phyloP scores from a whole-genome alignment of 2,797 vertebrate genomes.

The Sphenopsis melanotis region DNA sequence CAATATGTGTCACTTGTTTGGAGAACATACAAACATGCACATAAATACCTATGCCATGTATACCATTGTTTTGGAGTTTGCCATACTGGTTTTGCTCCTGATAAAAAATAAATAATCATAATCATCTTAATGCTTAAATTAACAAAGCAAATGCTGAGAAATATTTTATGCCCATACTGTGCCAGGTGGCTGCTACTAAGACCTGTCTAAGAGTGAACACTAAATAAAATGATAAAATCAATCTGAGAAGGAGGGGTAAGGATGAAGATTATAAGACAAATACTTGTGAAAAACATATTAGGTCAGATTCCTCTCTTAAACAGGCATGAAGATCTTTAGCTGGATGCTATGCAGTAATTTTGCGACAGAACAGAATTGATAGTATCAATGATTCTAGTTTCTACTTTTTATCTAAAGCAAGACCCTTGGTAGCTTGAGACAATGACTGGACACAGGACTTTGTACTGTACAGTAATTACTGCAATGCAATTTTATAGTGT shows the following conservation, averaged over 20 bases:
- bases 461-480: not conserved
- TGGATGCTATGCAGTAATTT: not conserved
- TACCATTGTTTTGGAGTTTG: not conserved
- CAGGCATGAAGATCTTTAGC: not conserved
- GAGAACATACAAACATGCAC: not conserved
- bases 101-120: not conserved
- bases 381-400: not conserved
- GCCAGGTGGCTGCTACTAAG: not conserved
- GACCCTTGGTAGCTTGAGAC: not conserved
- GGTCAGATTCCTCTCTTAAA: not conserved
- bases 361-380: not conserved
- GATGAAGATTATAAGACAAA: not conserved
- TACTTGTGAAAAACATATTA: not conserved
- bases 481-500: not conserved
- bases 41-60: not conserved
- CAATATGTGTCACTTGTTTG: not conserved
- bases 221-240: not conserved
- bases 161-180: not conserved
- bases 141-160: not conserved
- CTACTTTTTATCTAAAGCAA: not conserved
- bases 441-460: not conserved
- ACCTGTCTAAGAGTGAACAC: not conserved
- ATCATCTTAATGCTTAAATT: not conserved
- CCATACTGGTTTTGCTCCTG: not conserved
- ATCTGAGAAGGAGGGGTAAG: not conserved